Evolutionary conservation across 2,113 vertebrate species (phyloP), one percentile per base, ranked within the genome.

Genomic region (Chionis minor): DNA sequence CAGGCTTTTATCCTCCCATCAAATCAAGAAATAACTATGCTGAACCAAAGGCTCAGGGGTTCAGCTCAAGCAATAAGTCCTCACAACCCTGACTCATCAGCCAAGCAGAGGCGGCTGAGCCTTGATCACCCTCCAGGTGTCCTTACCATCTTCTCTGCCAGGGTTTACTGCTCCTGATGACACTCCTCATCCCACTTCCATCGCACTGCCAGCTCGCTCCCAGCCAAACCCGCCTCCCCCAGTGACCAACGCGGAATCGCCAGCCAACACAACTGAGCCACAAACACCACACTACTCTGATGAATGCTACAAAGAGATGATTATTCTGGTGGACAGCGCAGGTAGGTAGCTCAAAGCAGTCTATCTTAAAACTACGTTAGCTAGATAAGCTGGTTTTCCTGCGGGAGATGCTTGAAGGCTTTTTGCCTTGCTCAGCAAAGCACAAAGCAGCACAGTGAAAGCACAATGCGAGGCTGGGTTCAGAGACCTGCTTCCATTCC

Each of bases 201-300:
- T 27, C 6, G 14, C 38, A 17, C 26, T 26, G 21, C 26, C 65
- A 32, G 33, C 44, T 20, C 10, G 0, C 10, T 44, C 9, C 2
- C 28, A 85, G 73, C 23, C 61, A 87, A 78, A 23, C 26, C 66
- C 56, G 18, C 9, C 44, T 93, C 35, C 30, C 81, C n/a, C 61
- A 63, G 38, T 4, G 21, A 63, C 24, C 2, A 3, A 17, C 2
- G 9, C n/a, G n/a, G 63, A 81, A 51, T 7, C 1, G 1, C 27
- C n/a, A 51, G 40, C 23, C 4, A 5, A 28, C 12, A 24, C 0
- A 0, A 20, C 47, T 0, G 0, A 86, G 67, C 38, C 4, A 4
- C 28, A 81, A 52, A 52, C 20, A 38, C 14, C 12, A 33, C 9
- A 1, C 17, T 23, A 1, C 8, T 56, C 72, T 38, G n/a, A 61